Base-by-base conservation (phyloP, 37 sponge, comb jelly and placozoan species). In the Agelas oroides region DNA sequence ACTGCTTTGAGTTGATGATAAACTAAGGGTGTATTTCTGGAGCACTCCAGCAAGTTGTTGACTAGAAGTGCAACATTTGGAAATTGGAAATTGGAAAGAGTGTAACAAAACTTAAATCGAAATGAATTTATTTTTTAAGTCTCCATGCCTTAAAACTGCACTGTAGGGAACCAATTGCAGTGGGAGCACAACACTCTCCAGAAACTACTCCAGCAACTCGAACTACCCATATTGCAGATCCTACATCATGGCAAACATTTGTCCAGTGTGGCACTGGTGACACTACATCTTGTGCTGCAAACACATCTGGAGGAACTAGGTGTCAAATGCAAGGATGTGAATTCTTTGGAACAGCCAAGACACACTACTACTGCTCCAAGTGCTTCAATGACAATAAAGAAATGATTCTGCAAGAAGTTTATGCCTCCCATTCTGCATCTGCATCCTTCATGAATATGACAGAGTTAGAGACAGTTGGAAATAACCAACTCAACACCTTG, bases 331-430 rank as follows among this genome's bases (percentile, higher is more conserved):
- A 75, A n/a, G 75, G 74, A 31, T 92, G 92, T 62, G 84, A 73
- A 3, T 73, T 84, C 57, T 92, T 78, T 87, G 92, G 92, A 16
- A 75, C 73, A 0, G 39, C 41, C 16, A 80, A 78, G 46, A 72
- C 56, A 18, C 58, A 53, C 1, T 87, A 70, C 54, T 87, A 92
- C 73, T 92, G 92, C 59, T 87, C 84, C 12, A 76, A 72, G 37
- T 92, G 92, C 65, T 92, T 77, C n/a, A 56, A 85, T 25, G 41
- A 12, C 11, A 38, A 82, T 46, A 58, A 71, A 63, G 64, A 82
- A 58, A 20, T 33, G 5, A 82, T 82, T 20, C 40, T 82, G 31
- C 59, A 72, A 20, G 83, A 82, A 41, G 73, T 53, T 21, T 71
- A 19, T 65, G 25, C 27, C 12, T 19, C 27, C 25, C 66, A 17